Base-by-base conservation (phyloP, 2,797 vertebrate genomes). In the Esox masquinongy region DNA sequence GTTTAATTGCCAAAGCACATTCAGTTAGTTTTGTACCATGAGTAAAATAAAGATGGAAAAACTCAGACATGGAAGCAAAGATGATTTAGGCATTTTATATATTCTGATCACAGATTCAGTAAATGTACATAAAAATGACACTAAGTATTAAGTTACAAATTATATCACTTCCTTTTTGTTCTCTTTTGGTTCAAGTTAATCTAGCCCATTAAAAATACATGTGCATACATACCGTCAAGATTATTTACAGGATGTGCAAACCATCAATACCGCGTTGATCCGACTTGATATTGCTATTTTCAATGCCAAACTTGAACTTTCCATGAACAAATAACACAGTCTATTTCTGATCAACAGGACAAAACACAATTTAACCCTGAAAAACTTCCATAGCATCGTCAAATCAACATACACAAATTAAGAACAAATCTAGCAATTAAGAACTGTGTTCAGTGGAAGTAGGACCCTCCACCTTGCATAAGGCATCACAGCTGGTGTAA, bases 41-140 rank as follows among this genome's bases (percentile, higher is more conserved):
- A 63, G 63, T 66, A 19, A 76, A 66, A 5, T 63, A 82, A 72
- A 78, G 79, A 87, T 72, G 82, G 12, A 89, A 88, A 92, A 77
- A 92, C 89, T 90, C 94, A 93, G 90, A 95, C 93, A 93, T 86
- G 86, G 89, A 87, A 94, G 91, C 90, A 88, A 93, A 92, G 80
- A 94, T 95, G 92, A 95, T 94, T 93, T 92, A 94, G 95, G 95
- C 91, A 90, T 94, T 94, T 95, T 97, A 94, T 93, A 95, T 95
- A 93, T 92, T 96, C 90, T 92, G 92, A 86, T 89, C 39, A 83
- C 91, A 93, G 90, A 88, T 94, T 93, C 76, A 91, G 93, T 92
- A 95, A 94, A 94, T 94, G 93, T 95, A 96, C 95, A 97, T 92
- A 95, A 94, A 96, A 94, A 94, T 91, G 86, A 83, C 81, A 88